Conservation (phyloP, 2,113 vertebrate species). For the Myotis davidii region DNA sequence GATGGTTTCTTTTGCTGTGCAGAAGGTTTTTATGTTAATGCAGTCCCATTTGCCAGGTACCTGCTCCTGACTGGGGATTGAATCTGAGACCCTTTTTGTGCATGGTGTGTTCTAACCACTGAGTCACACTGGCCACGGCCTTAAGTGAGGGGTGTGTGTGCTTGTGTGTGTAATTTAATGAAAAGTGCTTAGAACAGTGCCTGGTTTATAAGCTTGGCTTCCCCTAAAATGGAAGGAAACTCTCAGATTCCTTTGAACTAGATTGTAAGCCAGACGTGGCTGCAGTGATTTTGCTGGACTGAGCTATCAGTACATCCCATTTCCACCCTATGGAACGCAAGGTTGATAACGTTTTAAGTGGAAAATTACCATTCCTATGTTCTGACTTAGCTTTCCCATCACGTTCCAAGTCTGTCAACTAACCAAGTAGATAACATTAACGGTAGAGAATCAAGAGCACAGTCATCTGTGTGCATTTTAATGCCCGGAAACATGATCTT, state of each 20-base stretch:
- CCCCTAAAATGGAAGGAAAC: background rate
- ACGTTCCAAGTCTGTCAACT: background rate
- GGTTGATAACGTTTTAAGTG: background rate
- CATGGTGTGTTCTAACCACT: too few relatives aligned
- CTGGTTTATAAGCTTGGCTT: background rate
- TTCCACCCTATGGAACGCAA: background rate
- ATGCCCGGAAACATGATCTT: background rate
- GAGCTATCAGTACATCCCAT: background rate
- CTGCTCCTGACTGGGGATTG: too few relatives aligned
- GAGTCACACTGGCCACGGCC: too few relatives aligned
- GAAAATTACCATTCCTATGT: background rate
- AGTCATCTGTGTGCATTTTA: background rate
- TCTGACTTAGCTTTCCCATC: background rate
- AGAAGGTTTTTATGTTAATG: too few relatives aligned
- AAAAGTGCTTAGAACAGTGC: background rate
- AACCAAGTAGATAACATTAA: background rate
- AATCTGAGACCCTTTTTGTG: too few relatives aligned
- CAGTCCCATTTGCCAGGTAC: too few relatives aligned
- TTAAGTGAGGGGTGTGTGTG: too few relatives aligned
- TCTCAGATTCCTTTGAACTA: background rate
- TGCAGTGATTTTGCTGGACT: background rate
- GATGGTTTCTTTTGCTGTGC: too few relatives aligned
- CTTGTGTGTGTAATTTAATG: too few relatives aligned
- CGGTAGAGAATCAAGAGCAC: background rate
- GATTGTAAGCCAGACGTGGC: background rate